phyloP scores from a whole-genome alignment of 2,888 invertebrate genomes.

The Celastrina argiolus region DNA sequence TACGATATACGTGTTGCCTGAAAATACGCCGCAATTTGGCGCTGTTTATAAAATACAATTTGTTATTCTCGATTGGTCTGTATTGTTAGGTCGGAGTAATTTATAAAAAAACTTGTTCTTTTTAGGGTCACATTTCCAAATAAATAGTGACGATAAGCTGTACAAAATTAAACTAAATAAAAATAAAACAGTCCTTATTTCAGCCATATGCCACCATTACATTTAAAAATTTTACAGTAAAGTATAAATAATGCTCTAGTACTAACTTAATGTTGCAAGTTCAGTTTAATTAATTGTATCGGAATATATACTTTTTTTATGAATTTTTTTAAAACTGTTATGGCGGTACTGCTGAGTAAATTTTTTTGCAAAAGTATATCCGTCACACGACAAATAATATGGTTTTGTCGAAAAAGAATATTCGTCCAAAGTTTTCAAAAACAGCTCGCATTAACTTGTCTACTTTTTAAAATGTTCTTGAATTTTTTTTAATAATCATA shows the following conservation, averaged over 20 bases:
- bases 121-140: too few species aligned
- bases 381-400: background rate
- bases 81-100: too few species aligned
- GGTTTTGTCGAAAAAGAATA: background rate
- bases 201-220: too few species aligned
- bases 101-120: too few species aligned
- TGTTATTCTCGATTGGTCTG: too few species aligned
- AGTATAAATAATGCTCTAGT: background rate
- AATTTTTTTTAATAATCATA: too few species aligned
- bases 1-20: background rate
- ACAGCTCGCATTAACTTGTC: background rate
- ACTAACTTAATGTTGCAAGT: background rate
- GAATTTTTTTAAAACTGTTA: background rate
- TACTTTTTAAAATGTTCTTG: background rate
- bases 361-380: background rate
- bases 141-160: too few species aligned
- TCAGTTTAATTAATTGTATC: slow-evolving; percentile 4
- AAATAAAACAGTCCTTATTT: too few species aligned
- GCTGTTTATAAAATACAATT: background rate
- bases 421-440: background rate
- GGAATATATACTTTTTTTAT: slow-evolving; percentile 6
- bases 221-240: too few species aligned
- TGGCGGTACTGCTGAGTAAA: background rate
- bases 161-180: too few species aligned
- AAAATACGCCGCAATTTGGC: background rate